These are phyloP conservation scores for Laterallus jamaicensis DNA, from an alignment of 2,113 vertebrate species.

Conservation along the genomic window DNA sequence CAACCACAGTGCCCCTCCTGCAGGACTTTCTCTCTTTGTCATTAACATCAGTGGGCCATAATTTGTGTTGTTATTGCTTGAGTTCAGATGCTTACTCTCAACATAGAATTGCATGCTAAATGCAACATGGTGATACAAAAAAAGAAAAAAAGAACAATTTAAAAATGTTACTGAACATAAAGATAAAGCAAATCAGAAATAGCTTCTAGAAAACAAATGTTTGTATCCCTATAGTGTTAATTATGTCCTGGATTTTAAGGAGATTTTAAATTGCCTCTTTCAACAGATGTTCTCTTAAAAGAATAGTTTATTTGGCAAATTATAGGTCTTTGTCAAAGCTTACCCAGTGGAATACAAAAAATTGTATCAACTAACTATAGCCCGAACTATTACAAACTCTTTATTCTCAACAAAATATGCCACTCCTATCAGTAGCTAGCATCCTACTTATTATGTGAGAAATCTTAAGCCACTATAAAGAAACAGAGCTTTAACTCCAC, in stretches of 20 bases:
- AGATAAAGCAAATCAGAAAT: constrained; percentile 66
- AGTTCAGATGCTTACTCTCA: background rate
- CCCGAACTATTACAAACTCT: constrained; percentile 35
- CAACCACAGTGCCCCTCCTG: background rate
- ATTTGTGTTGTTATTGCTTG: background rate
- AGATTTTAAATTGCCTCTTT: constrained; percentile 75
- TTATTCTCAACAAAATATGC: constrained; percentile 1
- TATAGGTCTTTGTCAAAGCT: constrained; percentile 70
- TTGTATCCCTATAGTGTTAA: constrained; percentile 76
- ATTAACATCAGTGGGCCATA: background rate
- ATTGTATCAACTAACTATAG: constrained; percentile 51
- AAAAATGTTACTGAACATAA: constrained; percentile 56
- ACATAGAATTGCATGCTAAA: background rate
- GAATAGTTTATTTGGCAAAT: constrained; percentile 73
- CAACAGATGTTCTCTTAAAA: constrained; percentile 78
- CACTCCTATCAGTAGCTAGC: background rate
- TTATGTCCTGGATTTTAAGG: constrained; percentile 75
- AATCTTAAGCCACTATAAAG: background rate
- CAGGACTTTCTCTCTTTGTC: background rate
- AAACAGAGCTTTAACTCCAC: background rate
- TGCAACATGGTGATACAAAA: background rate
- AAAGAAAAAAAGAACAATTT: background rate
- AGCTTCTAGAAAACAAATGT: constrained; percentile 77
- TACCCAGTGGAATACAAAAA: constrained; percentile 72
- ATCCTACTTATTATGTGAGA: background rate